Evolutionary conservation across 2,888 invertebrate genomes (phyloP).

Genomic region (Mystacides longicornis): DNA sequence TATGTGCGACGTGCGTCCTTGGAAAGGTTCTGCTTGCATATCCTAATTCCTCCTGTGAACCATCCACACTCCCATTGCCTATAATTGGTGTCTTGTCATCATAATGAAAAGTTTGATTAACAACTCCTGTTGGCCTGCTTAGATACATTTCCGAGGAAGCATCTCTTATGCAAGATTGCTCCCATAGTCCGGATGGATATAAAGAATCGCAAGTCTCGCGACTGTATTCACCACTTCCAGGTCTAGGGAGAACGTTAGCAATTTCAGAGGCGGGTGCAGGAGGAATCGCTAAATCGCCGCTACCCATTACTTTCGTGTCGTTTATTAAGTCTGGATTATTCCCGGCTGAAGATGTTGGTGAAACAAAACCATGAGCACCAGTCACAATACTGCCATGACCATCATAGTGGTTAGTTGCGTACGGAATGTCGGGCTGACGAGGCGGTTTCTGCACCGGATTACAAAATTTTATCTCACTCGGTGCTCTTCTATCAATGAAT

Average conservation of each 20-base stretch:
- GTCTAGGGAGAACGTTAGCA: constrained; percentile 35
- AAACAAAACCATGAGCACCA: constrained; percentile 59
- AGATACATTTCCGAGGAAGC: constrained; percentile 42
- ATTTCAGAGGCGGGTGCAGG: constrained; percentile 31
- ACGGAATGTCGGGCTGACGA: constrained; percentile 58
- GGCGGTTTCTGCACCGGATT: constrained; percentile 70
- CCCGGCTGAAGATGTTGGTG: constrained; percentile 64
- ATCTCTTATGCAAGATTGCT: constrained; percentile 46
- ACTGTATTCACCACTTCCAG: constrained; percentile 72
- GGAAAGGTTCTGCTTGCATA: constrained; percentile 57
- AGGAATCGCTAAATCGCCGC: constrained; percentile 40
- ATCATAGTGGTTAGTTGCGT: constrained; percentile 62
- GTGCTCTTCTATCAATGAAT: constrained; percentile 36
- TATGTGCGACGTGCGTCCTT: constrained; percentile 42
- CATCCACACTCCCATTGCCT: constrained; percentile 51
- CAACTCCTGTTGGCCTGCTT: constrained; percentile 51
- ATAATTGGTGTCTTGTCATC: constrained; percentile 73
- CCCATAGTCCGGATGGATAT: constrained; percentile 77
- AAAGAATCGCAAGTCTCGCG: constrained; percentile 66
- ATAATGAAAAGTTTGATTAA: constrained; percentile 52
- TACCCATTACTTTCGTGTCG: constrained; percentile 65
- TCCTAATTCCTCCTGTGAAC: constrained; percentile 54
- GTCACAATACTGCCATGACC: constrained; percentile 59
- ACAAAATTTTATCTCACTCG: constrained; percentile 41
- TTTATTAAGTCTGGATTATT: constrained; percentile 83